phyloP scores from a whole-genome alignment of 2,797 vertebrate species.

The Mycteria americana region DNA sequence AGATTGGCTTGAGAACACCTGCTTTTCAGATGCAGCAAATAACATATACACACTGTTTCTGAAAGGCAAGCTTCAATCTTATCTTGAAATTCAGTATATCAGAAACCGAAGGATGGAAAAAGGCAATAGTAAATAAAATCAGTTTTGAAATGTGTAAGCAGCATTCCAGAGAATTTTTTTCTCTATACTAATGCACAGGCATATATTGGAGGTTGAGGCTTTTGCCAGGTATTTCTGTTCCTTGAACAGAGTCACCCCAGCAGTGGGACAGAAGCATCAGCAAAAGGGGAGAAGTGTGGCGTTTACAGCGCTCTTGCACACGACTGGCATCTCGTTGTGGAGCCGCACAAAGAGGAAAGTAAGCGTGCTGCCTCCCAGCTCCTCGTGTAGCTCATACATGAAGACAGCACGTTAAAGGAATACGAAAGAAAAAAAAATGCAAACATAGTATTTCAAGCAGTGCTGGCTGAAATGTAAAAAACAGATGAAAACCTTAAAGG shows the following conservation, averaged over 20 bases:
- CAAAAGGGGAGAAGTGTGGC: neutral
- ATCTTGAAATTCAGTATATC: constrained; percentile 12
- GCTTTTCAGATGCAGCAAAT: constrained; percentile 70
- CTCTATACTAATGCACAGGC: neutral
- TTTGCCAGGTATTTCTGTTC: constrained; percentile 7
- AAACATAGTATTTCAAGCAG: neutral
- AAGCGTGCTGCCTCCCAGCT: neutral
- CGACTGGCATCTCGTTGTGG: neutral
- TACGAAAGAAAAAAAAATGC: neutral
- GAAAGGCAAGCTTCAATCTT: constrained; percentile 35
- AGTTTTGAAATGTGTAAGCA: neutral
- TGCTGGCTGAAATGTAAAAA: neutral
- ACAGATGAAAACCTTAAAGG: neutral
- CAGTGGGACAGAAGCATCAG: neutral
- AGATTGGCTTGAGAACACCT: constrained; percentile 74
- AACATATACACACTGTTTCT: constrained; percentile 31
- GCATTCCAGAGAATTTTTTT: neutral
- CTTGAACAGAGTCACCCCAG: neutral
- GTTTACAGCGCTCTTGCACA: neutral
- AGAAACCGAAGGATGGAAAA: neutral
- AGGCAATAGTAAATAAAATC: neutral
- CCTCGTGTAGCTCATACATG: neutral
- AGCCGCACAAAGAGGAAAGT: neutral
- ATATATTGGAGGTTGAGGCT: neutral
- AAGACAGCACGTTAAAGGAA: neutral